Evolutionary conservation across 2,797 vertebrate genomes (phyloP), one percentile per base, ranked within the genome.

Genomic region (Perodicticus potto): DNA sequence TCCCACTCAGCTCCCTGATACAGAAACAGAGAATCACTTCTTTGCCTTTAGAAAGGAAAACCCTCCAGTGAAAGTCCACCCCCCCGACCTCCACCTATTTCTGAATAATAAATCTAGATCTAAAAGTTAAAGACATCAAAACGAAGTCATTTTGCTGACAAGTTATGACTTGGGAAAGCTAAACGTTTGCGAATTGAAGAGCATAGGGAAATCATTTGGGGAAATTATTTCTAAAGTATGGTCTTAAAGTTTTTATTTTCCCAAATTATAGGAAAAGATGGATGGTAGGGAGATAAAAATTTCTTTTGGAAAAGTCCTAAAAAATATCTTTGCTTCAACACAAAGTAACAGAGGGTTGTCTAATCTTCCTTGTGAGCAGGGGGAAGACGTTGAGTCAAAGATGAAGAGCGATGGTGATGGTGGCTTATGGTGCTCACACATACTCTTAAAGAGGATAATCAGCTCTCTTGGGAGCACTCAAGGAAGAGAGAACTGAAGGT

Each of bases 391-490:
- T 53, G 32, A 94, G 96, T 94, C 89, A 87, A 82, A 93, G 83
- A 95, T 89, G 57, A 69, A 82, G 81, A 3, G 34, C 23, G 59
- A 73, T 72, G 77, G 90, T 27, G 70, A 23, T 7, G 53, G 80
- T 23, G 53, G 40, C 65, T 95, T 73, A 49, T 43, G 76, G 86
- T 94, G 40, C 97, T 92, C 81, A 89, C 94, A 78, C 65, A 4
- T 14, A 78, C 95, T 78, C 96, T 72, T 8, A 89, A 91, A 97
- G 94, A 93, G 86, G 87, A 95, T 94, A 95, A 86, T 70, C 95
- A 61, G 91, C n/a, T 81, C 88, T 2, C 65, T 81, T 0, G 14
- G 77, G 87, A 70, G 29, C 22, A 43, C 74, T 80, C 27, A 2
- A 12, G 76, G 61, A 34, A 74, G 53, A n/a, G 76, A 63, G 25